Conservation (phyloP, 2,888 invertebrate genomes). For the Cyrtodaria siliqua region DNA sequence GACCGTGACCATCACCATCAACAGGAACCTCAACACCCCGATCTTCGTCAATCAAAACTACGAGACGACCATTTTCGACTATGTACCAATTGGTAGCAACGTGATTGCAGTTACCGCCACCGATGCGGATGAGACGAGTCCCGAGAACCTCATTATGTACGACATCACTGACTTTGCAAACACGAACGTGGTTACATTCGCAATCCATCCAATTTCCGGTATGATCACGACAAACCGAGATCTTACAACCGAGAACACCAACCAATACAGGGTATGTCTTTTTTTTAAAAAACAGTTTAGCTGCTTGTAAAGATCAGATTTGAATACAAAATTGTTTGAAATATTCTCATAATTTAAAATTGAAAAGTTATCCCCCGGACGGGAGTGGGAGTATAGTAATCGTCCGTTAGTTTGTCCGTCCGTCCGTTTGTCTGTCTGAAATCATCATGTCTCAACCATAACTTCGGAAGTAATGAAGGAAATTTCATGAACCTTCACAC, state of each 20-base stretch:
- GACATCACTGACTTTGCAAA: constrained; percentile 44
- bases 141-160: constrained; percentile 73
- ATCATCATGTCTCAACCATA: too few relatives aligned
- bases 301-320: neutral
- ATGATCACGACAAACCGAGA: constrained; percentile 91
- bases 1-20: constrained; percentile 76
- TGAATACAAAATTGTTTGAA: neutral
- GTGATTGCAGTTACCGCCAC: constrained; percentile 75
- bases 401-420: too few relatives aligned
- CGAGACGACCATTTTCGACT: constrained; percentile 73
- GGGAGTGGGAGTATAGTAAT: too few relatives aligned
- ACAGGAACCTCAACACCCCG: constrained; percentile 78
- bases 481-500: too few relatives aligned
- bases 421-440: too few relatives aligned
- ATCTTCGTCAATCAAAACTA: constrained; percentile 68
- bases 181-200: constrained; percentile 92
- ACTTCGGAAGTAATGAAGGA: too few relatives aligned
- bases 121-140: constrained; percentile 77
- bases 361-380: too few relatives aligned
- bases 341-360: too few relatives aligned
- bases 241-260: constrained; percentile 86
- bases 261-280: constrained; percentile 54
- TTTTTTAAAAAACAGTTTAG: neutral
- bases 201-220: constrained; percentile 95
- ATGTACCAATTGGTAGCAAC: constrained; percentile 72